phyloP scores from a whole-genome alignment of 1,140 invertebrate species.

The Metaphire vulgaris region DNA sequence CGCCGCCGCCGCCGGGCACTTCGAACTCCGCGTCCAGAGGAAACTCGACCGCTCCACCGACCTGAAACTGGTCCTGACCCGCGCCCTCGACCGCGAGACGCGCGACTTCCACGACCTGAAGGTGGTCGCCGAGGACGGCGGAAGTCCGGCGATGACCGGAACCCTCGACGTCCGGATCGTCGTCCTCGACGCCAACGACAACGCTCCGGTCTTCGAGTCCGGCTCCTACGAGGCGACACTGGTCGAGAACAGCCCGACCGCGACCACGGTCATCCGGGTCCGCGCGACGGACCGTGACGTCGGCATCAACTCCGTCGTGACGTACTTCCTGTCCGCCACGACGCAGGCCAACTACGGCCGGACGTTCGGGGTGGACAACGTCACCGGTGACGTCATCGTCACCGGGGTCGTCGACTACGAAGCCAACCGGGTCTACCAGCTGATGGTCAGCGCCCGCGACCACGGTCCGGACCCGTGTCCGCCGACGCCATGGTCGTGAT shows the following conservation, averaged over 20 bases:
- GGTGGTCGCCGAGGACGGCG: constrained; percentile 28
- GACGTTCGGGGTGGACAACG: constrained; percentile 1
- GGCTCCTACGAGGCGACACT: constrained; percentile 2
- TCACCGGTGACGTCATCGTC: neutral
- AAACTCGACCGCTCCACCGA: constrained; percentile 23
- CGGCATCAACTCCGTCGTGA: neutral
- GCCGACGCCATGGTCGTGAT: constrained; percentile 1
- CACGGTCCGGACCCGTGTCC: neutral
- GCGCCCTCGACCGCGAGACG: constrained; percentile 24
- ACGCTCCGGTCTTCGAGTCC: constrained; percentile 48
- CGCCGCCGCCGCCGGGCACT: neutral
- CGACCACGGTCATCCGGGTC: constrained; percentile 5
- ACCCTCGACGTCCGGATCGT: constrained; percentile 13
- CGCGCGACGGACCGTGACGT: constrained; percentile 7
- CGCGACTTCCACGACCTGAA: constrained; percentile 24
- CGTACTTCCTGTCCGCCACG: neutral
- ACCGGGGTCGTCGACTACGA: constrained; percentile 20
- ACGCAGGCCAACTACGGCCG: neutral
- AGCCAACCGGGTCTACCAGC: constrained; percentile 11
- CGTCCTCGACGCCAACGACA: constrained; percentile 43
- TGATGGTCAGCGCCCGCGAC: constrained; percentile 18
- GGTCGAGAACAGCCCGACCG: constrained; percentile 2
- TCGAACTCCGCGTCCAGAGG: too few species aligned
- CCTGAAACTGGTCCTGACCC: constrained; percentile 19
- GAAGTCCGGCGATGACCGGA: constrained; percentile 6